These are phyloP conservation scores for Pachliopta kotzebuea DNA, from an alignment of 2,888 invertebrate genomes.

Conservation along the genomic window DNA sequence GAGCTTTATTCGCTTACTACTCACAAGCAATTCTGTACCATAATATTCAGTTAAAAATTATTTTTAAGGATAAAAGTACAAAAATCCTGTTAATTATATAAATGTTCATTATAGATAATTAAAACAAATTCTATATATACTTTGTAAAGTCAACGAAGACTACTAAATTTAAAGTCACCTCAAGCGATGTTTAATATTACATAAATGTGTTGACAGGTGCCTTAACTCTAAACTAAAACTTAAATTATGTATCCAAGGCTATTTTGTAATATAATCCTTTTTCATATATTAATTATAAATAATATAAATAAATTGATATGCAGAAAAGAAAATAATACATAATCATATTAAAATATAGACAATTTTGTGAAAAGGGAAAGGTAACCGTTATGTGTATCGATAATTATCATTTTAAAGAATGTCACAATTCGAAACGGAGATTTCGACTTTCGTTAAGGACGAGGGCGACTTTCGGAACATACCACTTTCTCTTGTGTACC, in stretches of 20 bases:
- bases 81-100: too few species aligned
- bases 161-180: too few species aligned
- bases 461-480: slow-evolving; percentile 23
- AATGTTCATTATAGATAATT: too few species aligned
- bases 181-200: too few species aligned
- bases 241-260: too few species aligned
- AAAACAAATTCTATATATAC: too few species aligned
- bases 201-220: too few species aligned
- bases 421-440: slow-evolving; percentile 20
- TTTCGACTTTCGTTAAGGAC: slow-evolving; percentile 29
- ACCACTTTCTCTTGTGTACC: slow-evolving; percentile 29
- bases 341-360: not conserved
- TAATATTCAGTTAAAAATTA: not conserved
- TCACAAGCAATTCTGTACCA: not conserved
- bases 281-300: too few species aligned
- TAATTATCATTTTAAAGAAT: slow-evolving; percentile 17
- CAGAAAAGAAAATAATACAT: not conserved
- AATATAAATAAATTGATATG: not conserved
- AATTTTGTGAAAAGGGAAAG: slow-evolving; percentile 7
- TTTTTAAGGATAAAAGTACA: not conserved
- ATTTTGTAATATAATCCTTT: too few species aligned
- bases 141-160: too few species aligned
- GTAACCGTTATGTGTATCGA: slow-evolving; percentile 3
- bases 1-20: slow-evolving; percentile 28
- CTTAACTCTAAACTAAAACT: too few species aligned